These are phyloP conservation scores for Oreochromis tanganicae DNA, from an alignment of 2,113 vertebrate genomes.

Conservation along the genomic window DNA sequence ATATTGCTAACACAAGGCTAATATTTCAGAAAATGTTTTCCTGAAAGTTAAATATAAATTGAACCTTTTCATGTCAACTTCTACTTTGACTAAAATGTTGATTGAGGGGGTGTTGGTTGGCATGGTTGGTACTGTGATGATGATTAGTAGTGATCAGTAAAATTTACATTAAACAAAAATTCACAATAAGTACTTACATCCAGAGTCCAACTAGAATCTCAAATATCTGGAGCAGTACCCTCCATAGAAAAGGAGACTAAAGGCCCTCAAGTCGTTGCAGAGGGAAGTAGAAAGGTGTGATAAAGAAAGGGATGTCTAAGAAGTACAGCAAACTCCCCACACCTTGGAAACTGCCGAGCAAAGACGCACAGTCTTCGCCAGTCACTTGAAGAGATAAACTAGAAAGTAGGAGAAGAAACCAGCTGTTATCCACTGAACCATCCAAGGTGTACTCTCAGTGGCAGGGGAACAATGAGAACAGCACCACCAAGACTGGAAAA, in stretches of 20 bases:
- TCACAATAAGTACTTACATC: not conserved
- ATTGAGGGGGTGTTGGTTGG: not conserved
- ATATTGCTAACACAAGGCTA: not conserved
- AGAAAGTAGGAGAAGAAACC: not conserved
- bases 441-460: not conserved
- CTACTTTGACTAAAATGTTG: not conserved
- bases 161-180: not conserved
- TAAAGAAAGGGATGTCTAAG: not conserved
- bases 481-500: not conserved
- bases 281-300: not conserved
- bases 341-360: not conserved
- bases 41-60: not conserved
- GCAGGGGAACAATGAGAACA: not conserved
- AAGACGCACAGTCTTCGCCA: not conserved
- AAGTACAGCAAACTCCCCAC: not conserved
- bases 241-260: not conserved
- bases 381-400: not conserved
- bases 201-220: not conserved
- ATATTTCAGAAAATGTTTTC: not conserved
- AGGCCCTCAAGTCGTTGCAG: not conserved
- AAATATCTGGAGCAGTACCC: not conserved
- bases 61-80: not conserved
- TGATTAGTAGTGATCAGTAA: not conserved
- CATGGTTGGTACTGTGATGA: not conserved
- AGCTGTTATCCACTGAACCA: not conserved